Percentiles rank a stretch among this genome's conserved stretches.
These are phyloP conservation scores for Leguminivora glycinivorella DNA, from an alignment of 1,140 invertebrate species.

Conservation along the genomic window DNA sequence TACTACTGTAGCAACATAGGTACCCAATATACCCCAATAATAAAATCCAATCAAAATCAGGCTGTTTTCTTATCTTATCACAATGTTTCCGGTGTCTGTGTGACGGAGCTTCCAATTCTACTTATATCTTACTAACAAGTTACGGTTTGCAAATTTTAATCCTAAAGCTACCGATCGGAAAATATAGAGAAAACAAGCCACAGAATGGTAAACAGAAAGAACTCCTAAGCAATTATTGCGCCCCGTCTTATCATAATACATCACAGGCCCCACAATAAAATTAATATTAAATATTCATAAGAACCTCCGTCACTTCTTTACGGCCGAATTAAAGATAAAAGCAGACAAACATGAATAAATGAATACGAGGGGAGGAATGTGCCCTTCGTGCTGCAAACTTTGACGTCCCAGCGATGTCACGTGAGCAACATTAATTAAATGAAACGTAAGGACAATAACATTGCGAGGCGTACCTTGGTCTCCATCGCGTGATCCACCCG, in stretches of 20 bases:
- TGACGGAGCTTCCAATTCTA: too few species aligned
- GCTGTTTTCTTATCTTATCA: too few species aligned
- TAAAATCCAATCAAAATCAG: too few species aligned
- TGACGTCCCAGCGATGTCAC: slow-evolving; percentile 50
- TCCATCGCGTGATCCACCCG: slow-evolving; percentile 67
- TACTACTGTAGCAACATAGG: too few species aligned
- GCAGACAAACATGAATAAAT: slow-evolving; percentile 26
- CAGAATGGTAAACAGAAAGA: background rate
- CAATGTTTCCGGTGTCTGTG: too few species aligned
- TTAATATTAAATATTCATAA: slow-evolving; percentile 26
- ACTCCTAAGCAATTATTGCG: background rate
- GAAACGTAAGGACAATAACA: slow-evolving; percentile 44
- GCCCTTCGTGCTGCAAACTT: slow-evolving; percentile 33
- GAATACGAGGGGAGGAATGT: slow-evolving; percentile 18
- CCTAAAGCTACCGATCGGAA: too few species aligned
- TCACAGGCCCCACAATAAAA: slow-evolving; percentile 10
- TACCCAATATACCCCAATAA: too few species aligned
- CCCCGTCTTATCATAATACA: background rate
- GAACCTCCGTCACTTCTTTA: slow-evolving; percentile 1
- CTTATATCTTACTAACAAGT: too few species aligned
- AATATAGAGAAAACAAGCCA: background rate
- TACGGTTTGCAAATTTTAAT: too few species aligned
- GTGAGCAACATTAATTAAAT: slow-evolving; percentile 63
- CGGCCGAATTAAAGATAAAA: slow-evolving; percentile 19
- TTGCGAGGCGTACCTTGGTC: slow-evolving; percentile 57